These are phyloP conservation scores for Eutrigla gurnardus DNA, from an alignment of 2,797 vertebrate species.

Conservation along the genomic window DNA sequence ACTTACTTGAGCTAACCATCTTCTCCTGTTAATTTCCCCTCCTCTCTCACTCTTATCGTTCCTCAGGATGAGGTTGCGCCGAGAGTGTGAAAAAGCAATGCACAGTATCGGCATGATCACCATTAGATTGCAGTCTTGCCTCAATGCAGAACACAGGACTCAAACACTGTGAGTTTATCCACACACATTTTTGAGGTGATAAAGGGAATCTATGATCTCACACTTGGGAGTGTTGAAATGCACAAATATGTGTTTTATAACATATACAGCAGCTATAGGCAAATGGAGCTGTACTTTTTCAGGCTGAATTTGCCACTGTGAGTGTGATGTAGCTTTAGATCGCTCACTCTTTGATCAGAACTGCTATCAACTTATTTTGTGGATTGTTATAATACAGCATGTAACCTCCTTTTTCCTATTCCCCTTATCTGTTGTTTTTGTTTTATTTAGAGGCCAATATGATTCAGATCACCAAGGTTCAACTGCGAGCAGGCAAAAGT, in stretches of 20 bases:
- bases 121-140: constrained; percentile 79
- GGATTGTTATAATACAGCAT: neutral
- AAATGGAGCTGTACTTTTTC: neutral
- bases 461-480: constrained; percentile 59
- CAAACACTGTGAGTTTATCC: constrained; percentile 73
- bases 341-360: neutral
- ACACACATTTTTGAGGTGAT: neutral
- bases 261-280: too few relatives aligned
- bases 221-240: neutral
- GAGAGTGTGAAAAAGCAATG: constrained; percentile 74
- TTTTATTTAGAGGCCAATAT: constrained; percentile 59
- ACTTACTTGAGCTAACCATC: neutral
- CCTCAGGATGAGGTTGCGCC: constrained; percentile 77
- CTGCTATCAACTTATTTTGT: neutral
- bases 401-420: neutral
- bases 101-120: constrained; percentile 79
- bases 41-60: constrained; percentile 2
- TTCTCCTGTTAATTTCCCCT: neutral
- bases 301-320: neutral
- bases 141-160: constrained; percentile 70
- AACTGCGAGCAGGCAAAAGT: constrained; percentile 67
- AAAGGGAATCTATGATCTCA: neutral
- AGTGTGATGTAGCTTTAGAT: neutral
- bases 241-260: too few relatives aligned
- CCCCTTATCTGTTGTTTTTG: neutral